Conservation (phyloP, 1,140 invertebrate species). For the Cryptotermes secundus region DNA sequence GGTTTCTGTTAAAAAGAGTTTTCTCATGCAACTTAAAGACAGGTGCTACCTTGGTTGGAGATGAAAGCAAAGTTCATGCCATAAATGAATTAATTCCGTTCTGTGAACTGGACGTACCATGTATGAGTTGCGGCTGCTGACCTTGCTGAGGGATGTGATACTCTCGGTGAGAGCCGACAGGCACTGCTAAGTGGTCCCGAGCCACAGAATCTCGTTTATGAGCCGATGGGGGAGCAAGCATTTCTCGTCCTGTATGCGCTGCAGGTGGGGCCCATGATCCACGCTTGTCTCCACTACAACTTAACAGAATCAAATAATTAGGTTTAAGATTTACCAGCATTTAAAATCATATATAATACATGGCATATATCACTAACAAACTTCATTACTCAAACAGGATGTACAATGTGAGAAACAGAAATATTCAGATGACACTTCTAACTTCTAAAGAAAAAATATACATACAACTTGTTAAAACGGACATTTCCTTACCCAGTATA, state of each 20-base stretch:
- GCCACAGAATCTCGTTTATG: constrained; percentile 34
- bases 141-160: constrained; percentile 33
- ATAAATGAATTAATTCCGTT: too few relatives aligned
- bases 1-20: too few relatives aligned
- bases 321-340: too few relatives aligned
- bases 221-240: constrained; percentile 39
- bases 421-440: background rate
- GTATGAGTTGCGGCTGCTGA: background rate
- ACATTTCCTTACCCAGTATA: constrained; percentile 45
- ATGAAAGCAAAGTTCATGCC: too few relatives aligned
- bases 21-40: too few relatives aligned
- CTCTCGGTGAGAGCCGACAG: constrained; percentile 28
- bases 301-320: background rate
- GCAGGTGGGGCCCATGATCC: constrained; percentile 52
- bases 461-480: too few relatives aligned
- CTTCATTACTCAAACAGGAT: too few relatives aligned
- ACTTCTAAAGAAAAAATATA: background rate
- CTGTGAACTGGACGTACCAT: too few relatives aligned
- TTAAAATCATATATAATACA: too few relatives aligned
- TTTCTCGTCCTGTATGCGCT: constrained; percentile 57
- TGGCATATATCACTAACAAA: too few relatives aligned
- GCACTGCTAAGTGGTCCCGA: constrained; percentile 25
- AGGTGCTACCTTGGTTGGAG: too few relatives aligned
- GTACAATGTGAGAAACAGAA: too few relatives aligned
- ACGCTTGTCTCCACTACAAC: constrained; percentile 29